phyloP scores from a whole-genome alignment of 2,113 vertebrate genomes.

The Ranitomeya variabilis region DNA sequence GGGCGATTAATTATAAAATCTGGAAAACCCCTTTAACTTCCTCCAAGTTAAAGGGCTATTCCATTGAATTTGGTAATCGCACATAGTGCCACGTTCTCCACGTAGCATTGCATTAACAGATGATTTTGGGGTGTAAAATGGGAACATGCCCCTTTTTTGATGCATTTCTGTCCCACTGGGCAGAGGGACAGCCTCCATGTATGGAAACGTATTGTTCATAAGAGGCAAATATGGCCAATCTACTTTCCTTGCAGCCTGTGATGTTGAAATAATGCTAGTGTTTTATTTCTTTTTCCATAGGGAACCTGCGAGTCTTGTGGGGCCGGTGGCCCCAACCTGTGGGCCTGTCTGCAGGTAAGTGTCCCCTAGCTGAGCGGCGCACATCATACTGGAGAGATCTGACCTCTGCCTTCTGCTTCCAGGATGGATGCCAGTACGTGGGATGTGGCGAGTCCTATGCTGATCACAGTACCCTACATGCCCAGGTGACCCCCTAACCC shows the following conservation, averaged over 20 bases:
- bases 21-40: too few species aligned
- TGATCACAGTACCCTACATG: slow-evolving; percentile 95
- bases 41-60: too few species aligned
- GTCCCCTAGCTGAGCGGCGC: background rate
- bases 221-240: background rate
- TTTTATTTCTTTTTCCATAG: slow-evolving; percentile 66
- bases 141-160: too few species aligned
- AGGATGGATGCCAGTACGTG: slow-evolving; percentile 90
- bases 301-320: slow-evolving; percentile 95
- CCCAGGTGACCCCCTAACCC: slow-evolving; percentile 74
- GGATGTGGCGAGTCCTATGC: slow-evolving; percentile 94
- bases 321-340: slow-evolving; percentile 91
- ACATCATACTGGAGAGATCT: background rate
- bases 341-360: slow-evolving; percentile 97
- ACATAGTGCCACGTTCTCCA: too few species aligned
- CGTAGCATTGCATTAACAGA: too few species aligned
- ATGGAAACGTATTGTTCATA: background rate
- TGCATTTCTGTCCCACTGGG: background rate
- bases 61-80: too few species aligned
- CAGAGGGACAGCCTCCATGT: background rate
- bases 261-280: background rate
- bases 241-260: background rate
- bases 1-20: too few species aligned
- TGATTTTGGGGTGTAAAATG: too few species aligned
- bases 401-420: background rate